Conservation (phyloP, 35 echinoderm and acorn worm genomes). For the Lytechinus variegatus region DNA sequence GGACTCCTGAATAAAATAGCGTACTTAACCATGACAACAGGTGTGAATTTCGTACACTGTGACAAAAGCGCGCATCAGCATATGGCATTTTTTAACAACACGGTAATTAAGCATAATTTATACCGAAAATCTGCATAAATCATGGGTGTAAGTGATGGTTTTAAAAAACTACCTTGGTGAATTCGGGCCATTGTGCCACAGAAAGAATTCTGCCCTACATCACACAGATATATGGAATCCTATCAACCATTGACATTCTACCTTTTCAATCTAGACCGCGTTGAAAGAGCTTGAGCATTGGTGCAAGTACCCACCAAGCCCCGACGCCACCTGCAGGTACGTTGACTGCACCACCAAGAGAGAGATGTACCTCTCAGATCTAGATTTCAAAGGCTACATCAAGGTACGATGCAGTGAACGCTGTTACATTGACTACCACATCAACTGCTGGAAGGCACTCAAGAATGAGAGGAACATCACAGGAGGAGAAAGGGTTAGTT, state of each 20-base stretch:
- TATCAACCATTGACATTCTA: neutral
- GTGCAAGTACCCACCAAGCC: conserved; percentile 65
- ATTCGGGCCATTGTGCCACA: too few species aligned
- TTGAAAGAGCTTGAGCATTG: conserved; percentile 53
- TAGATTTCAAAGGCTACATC: conserved; percentile 86
- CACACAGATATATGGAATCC: too few species aligned
- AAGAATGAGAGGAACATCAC: conserved; percentile 53
- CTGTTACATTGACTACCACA: conserved; percentile 83
- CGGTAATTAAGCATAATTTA: too few species aligned
- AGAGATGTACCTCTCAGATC: conserved; percentile 84
- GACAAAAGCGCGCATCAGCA: too few species aligned
- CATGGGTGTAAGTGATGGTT: too few species aligned
- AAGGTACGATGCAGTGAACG: conserved; percentile 69
- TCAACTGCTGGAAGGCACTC: conserved; percentile 81
- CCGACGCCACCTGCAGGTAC: conserved; percentile 71
- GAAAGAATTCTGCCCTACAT: too few species aligned
- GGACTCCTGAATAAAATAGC: too few species aligned
- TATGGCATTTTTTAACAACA: too few species aligned
- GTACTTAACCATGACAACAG: too few species aligned
- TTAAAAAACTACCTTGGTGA: too few species aligned
- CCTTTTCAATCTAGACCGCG: conserved; percentile 29
- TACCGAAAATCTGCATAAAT: too few species aligned
- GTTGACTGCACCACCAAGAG: conserved; percentile 50
- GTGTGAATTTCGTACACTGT: too few species aligned
- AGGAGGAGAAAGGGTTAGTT: conserved; percentile 59